Evolutionary conservation across 2,113 vertebrate genomes (phyloP).

Genomic region (Anguilla rostrata): DNA sequence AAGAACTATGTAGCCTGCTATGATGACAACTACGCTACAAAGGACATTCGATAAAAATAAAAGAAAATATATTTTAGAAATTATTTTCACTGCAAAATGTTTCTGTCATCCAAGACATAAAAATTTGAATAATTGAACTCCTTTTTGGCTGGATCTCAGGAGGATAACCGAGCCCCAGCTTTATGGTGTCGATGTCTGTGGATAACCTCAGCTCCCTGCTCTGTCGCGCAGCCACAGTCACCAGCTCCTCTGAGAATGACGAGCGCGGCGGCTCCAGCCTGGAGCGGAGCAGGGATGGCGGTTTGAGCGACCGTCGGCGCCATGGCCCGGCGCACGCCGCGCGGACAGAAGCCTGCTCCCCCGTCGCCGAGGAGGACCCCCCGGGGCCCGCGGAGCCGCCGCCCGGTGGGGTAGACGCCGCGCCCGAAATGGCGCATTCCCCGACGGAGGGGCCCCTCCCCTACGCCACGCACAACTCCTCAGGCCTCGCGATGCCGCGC

Average conservation of each 20-base stretch:
- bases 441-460: slow-evolving; percentile 78
- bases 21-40: no score
- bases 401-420: slow-evolving; percentile 64
- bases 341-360: slow-evolving; percentile 89
- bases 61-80: no score
- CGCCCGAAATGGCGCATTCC: slow-evolving; percentile 38
- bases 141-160: no score
- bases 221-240: slow-evolving; percentile 83
- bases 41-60: no score
- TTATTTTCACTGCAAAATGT: no score
- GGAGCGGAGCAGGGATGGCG: slow-evolving; percentile 94
- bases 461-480: slow-evolving; percentile 76
- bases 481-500: slow-evolving; percentile 89
- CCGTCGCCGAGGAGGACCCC: slow-evolving; percentile 90
- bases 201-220: slow-evolving; percentile 22
- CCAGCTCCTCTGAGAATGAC: slow-evolving; percentile 97
- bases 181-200: not conserved
- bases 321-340: slow-evolving; percentile 77
- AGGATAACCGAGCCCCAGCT: not conserved
- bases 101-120: no score
- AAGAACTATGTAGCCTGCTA: no score
- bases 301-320: slow-evolving; percentile 78
- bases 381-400: slow-evolving; percentile 65
- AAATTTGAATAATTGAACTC: no score
- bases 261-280: slow-evolving; percentile 96